These are phyloP conservation scores for Trichechus manatus DNA, from an alignment of 2,113 vertebrate genomes.

Conservation along the genomic window DNA sequence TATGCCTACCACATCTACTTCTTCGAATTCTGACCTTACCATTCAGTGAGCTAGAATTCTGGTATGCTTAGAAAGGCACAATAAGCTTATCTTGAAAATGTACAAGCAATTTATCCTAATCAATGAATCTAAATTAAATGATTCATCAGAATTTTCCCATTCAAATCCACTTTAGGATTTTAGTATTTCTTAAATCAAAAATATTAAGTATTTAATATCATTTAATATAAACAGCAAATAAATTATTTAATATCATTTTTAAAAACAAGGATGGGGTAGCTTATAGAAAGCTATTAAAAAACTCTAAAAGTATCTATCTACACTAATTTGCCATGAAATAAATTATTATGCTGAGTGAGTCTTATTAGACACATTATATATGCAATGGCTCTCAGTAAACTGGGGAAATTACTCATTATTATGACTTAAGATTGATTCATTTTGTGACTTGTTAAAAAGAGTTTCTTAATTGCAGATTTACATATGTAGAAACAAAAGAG, in stretches of 20 bases:
- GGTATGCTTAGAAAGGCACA: background rate
- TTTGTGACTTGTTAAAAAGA: slow-evolving; percentile 9
- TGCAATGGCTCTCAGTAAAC: slow-evolving; percentile 42
- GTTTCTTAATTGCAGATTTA: slow-evolving; percentile 43
- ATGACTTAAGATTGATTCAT: slow-evolving; percentile 46
- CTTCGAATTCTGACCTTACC: slow-evolving; percentile 10
- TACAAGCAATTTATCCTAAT: slow-evolving; percentile 7
- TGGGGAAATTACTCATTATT: slow-evolving; percentile 48
- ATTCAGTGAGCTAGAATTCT: slow-evolving; percentile 38
- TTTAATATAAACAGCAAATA: background rate
- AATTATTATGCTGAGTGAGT: background rate
- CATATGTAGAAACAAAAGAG: slow-evolving; percentile 6
- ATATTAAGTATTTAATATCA: background rate
- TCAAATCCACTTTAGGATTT: slow-evolving; percentile 27
- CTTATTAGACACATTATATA: background rate
- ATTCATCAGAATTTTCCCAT: slow-evolving; percentile 2
- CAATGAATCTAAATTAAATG: slow-evolving; percentile 59
- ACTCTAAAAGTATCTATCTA: slow-evolving; percentile 37
- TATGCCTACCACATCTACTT: background rate
- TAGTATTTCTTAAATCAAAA: slow-evolving; percentile 40
- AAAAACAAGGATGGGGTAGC: slow-evolving; percentile 20
- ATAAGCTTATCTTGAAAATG: slow-evolving; percentile 46
- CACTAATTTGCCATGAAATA: slow-evolving; percentile 59
- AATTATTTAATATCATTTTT: background rate
- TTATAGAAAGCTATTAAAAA: background rate